Evolutionary conservation across 2,888 invertebrate genomes (phyloP).

Genomic region (Drosophila niveifrons): DNA sequence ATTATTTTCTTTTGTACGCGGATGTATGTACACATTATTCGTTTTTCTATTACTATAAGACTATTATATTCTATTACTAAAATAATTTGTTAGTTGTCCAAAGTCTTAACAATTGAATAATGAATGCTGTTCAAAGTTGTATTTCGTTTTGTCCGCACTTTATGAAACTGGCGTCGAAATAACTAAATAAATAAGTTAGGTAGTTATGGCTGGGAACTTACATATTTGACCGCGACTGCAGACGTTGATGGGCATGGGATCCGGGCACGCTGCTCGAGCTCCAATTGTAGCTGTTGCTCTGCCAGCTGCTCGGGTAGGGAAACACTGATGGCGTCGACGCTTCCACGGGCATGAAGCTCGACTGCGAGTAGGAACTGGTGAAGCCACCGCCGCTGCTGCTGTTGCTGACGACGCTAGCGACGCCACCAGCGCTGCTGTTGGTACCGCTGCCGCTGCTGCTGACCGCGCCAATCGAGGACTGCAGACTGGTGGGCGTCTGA

Average conservation of each 20-base stretch:
- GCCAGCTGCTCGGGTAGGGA: conserved; percentile 84
- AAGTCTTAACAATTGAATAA: too few species aligned
- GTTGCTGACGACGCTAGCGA: conserved; percentile 40
- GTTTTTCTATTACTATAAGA: too few species aligned
- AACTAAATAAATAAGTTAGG: too few species aligned
- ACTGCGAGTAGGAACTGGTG: conserved; percentile 82
- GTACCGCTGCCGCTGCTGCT: conserved; percentile 51
- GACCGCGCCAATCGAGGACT: conserved; percentile 62
- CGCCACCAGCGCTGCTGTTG: conserved; percentile 38
- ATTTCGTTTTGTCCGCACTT: too few species aligned
- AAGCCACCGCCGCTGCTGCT: conserved; percentile 43
- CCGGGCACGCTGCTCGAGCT: conserved; percentile 77
- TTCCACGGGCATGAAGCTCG: conserved; percentile 84
- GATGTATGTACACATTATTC: too few species aligned
- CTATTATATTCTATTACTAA: too few species aligned
- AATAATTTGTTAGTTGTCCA: too few species aligned
- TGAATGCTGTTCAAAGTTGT: too few species aligned
- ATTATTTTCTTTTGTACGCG: too few species aligned
- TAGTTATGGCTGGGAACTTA: conserved; percentile 40
- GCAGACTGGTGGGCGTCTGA: conserved; percentile 80
- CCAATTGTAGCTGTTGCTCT: conserved; percentile 83
- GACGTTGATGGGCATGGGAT: conserved; percentile 78
- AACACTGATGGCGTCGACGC: conserved; percentile 83
- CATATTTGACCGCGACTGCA: conserved; percentile 71
- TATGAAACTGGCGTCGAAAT: too few species aligned